Base-by-base conservation (phyloP, 2,888 invertebrate species). In the Euplexia lucipara region DNA sequence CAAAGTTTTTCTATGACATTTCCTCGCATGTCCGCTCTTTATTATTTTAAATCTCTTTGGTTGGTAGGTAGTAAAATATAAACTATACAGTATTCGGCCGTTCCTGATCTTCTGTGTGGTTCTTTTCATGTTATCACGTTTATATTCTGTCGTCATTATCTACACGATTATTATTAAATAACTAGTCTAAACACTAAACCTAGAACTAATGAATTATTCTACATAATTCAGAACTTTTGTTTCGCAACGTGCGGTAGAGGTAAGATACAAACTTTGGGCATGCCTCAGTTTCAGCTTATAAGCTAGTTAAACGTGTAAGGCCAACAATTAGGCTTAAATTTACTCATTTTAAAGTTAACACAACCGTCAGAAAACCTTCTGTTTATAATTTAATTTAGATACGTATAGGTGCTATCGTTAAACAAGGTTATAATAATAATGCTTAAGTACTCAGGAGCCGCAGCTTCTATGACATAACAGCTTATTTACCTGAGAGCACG, bases 401-500 rank as follows among this genome's bases (percentile, higher is more conserved):
- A 60, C 61, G 9, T 14, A 47, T 47, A 30, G n/a, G 18, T 48
- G 9, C 5, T 32, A 20, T 48, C 41, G 18, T 37, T 53, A 32
- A 54, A 39, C 34, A 49, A 53, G 62, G 14, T 62, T 44, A 62
- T 69, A 62, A 66, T 51, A 64, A 65, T 49, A 49, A 69, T 53
- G 41, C 20, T 44, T n/a, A 49, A 39, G 64, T 64, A 64, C 64
- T 69, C 47, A 20, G 32, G 41, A 63, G 41, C 32, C 16, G 10
- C 42, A 18, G 69, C 16, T 54, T 62, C 68, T 42, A 62, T 49
- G 69, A 54, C 42, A 42, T 62, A 69, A 69, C 53, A 69, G 48
- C 62, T 62, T 68, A 68, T 53, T 54, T 69, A 62, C 62, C 62
- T 10, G 42, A 44, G 69, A 49, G 69, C 16, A 30, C 48, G 42